A percentile compares a stretch with the other conserved stretches of the same genome.
Evolutionary conservation across 2,797 vertebrate genomes (phyloP).

Genomic region (Spinus pinus): DNA sequence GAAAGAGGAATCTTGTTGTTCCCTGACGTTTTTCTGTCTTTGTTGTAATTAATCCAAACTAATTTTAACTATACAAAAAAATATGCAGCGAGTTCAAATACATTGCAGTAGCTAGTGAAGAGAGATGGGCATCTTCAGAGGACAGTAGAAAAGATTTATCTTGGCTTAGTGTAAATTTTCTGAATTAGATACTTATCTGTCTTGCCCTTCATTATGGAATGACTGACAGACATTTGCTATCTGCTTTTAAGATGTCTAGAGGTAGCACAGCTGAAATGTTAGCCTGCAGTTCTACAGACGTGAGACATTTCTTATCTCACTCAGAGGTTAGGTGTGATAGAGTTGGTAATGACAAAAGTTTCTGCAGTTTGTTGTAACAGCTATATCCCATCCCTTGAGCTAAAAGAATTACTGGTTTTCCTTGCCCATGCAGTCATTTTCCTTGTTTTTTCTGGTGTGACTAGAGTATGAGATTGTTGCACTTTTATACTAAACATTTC

Average conservation of each 20-base stretch:
- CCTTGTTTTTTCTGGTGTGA: neutral
- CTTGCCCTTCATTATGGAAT: neutral
- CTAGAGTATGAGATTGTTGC: neutral
- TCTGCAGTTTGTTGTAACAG: neutral
- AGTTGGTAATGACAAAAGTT: fast-evolving
- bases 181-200: neutral
- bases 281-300: neutral
- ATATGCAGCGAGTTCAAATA: neutral
- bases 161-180: neutral
- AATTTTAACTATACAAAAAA: neutral
- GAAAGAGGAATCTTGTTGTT: neutral
- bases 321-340: neutral
- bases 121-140: neutral
- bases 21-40: neutral
- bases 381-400: neutral
- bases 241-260: neutral
- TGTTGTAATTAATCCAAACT: neutral
- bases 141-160: neutral
- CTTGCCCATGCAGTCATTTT: neutral
- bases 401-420: neutral
- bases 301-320: neutral
- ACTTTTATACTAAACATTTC: neutral
- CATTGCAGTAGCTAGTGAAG: neutral
- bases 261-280: neutral
- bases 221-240: neutral